A percentile compares a stretch with the other conserved stretches of the same genome.
Evolutionary conservation across 2,113 vertebrate species (phyloP).

Genomic region (Chunga burmeisteri): DNA sequence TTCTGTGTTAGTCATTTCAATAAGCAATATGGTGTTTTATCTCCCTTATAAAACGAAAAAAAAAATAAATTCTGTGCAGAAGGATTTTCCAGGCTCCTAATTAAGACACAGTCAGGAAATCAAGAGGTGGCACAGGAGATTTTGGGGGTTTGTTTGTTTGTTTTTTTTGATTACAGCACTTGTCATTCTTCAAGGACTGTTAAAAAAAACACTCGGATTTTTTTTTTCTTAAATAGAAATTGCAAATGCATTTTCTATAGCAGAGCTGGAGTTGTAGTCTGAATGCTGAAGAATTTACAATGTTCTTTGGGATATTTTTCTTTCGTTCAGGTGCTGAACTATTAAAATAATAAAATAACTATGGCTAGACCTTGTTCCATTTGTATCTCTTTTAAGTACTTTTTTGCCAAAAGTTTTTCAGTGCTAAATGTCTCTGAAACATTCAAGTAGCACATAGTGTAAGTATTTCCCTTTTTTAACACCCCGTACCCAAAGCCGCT

Average conservation of each 20-base stretch:
- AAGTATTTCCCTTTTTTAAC: neutral
- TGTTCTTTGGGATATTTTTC: neutral
- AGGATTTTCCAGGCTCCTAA: neutral
- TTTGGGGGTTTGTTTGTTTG: neutral
- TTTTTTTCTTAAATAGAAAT: neutral
- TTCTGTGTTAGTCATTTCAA: neutral
- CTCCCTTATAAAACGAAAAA: neutral
- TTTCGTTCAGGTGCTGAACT: neutral
- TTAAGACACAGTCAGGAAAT: neutral
- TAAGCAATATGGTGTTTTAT: neutral
- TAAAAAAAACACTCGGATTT: neutral
- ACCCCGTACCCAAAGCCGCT: neutral
- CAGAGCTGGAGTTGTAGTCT: neutral
- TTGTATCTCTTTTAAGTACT: neutral
- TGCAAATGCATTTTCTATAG: neutral
- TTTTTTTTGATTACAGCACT: neutral
- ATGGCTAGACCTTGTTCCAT: neutral
- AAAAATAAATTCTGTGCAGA: neutral
- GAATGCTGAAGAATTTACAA: neutral
- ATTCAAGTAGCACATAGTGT: neutral
- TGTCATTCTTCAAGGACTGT: neutral
- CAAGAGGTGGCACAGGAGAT: neutral
- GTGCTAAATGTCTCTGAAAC: neutral
- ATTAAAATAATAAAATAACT: neutral
- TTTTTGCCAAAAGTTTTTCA: neutral